Percentiles rank a stretch among this genome's conserved stretches.
phyloP scores from a whole-genome alignment of 2,113 vertebrate genomes.

The Pongo abelii region DNA sequence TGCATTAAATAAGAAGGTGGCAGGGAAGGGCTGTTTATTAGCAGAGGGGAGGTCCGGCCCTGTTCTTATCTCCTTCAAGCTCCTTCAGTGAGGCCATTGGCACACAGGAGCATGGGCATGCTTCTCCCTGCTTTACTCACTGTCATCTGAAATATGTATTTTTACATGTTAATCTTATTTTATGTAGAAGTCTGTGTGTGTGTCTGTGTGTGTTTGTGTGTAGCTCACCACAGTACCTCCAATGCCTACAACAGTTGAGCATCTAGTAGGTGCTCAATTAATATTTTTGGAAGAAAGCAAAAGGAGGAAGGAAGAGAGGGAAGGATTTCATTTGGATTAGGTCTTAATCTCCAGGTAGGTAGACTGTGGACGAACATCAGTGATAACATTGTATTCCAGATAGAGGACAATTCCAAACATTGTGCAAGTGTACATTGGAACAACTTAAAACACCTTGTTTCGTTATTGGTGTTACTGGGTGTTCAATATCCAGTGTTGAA shows the following conservation, averaged over 20 bases:
- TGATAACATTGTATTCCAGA: not conserved
- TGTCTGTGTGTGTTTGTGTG: not conserved
- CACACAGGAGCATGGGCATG: not conserved
- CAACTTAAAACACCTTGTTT: not conserved
- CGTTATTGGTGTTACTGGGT: not conserved
- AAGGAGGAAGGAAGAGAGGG: not conserved
- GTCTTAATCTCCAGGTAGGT: not conserved
- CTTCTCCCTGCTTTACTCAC: not conserved
- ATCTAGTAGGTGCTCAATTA: not conserved
- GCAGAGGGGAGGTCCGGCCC: rapidly evolving
- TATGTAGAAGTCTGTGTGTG: not conserved
- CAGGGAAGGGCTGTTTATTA: too few relatives aligned
- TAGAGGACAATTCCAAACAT: too few relatives aligned
- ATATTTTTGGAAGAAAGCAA: not conserved
- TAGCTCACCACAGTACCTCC: not conserved
- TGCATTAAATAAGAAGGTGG: not conserved
- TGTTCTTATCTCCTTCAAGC: not conserved
- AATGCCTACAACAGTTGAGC: not conserved
- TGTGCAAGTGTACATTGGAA: not conserved
- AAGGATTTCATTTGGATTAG: not conserved
- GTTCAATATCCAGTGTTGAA: not conserved
- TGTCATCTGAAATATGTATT: not conserved
- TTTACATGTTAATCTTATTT: not conserved
- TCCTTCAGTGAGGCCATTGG: not conserved
- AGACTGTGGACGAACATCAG: not conserved